phyloP scores from a whole-genome alignment of 1,140 invertebrate genomes.

The Bombus confusus region DNA sequence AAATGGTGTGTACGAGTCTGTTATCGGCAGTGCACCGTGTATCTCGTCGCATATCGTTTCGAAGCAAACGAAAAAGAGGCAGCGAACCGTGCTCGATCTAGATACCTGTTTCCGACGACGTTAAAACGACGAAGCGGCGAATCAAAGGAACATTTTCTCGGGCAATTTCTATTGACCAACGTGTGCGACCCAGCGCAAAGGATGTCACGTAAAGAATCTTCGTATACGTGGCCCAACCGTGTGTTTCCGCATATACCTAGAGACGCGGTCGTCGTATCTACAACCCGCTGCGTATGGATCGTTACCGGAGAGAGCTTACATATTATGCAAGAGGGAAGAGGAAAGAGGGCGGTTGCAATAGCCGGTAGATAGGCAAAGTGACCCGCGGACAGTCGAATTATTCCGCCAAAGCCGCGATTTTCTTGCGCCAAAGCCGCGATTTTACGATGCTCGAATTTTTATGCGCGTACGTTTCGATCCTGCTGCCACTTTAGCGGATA shows the following conservation, averaged over 20 bases:
- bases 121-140: not conserved
- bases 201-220: conserved; percentile 60
- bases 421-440: no score
- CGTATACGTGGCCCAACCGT: conserved; percentile 81
- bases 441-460: no score
- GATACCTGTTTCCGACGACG: no score
- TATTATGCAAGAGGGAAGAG: not conserved
- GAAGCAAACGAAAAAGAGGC: no score
- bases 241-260: conserved; percentile 78
- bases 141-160: conserved; percentile 16
- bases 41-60: no score
- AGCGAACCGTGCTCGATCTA: no score
- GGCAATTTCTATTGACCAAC: conserved; percentile 16
- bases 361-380: not conserved
- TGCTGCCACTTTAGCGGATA: no score
- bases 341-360: not conserved
- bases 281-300: conserved; percentile 23
- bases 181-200: conserved; percentile 23
- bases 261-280: conserved; percentile 62
- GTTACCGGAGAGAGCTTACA: conserved; percentile 7
- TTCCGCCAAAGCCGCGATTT: no score
- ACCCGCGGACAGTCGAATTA: not conserved
- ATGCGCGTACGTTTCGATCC: no score
- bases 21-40: no score
- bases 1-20: no score